Percentiles rank a stretch among this genome's conserved stretches.
Conservation (phyloP, 2,888 invertebrate genomes). For the Prenolepis imparis region DNA sequence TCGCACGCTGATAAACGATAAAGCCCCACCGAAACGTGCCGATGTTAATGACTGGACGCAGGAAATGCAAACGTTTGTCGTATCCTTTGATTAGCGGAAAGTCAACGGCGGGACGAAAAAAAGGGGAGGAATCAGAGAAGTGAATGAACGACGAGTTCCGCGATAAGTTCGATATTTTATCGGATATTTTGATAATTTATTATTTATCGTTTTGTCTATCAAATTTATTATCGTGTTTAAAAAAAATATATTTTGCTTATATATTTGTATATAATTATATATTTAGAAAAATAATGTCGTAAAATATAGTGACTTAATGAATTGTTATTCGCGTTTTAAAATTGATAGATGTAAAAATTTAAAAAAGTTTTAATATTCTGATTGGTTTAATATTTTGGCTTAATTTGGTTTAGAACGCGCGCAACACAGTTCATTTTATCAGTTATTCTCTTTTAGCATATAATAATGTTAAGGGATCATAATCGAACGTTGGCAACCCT, state of each 20-base stretch:
- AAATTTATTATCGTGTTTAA: constrained; percentile 14
- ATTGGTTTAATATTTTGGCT: constrained; percentile 14
- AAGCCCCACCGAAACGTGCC: constrained; percentile 56
- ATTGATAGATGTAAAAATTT: neutral
- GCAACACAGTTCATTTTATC: constrained; percentile 42
- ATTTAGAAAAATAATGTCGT: neutral
- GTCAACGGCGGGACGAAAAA: constrained; percentile 26
- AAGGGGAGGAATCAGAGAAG: constrained; percentile 30
- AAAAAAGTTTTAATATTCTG: neutral
- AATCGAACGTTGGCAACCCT: constrained; percentile 58
- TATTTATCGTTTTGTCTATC: neutral
- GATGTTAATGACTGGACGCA: constrained; percentile 59
- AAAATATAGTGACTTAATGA: neutral
- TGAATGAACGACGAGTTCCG: constrained; percentile 40
- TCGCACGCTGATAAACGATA: constrained; percentile 64
- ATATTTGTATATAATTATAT: neutral
- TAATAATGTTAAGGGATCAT: constrained; percentile 68
- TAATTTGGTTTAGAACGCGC: neutral
- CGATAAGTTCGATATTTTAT: constrained; percentile 15
- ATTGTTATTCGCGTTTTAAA: neutral
- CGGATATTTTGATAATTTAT: constrained; percentile 16
- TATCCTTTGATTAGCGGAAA: constrained; percentile 58
- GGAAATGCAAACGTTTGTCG: constrained; percentile 61
- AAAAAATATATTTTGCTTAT: neutral
- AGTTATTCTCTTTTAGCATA: constrained; percentile 56